phyloP scores from a whole-genome alignment of 2,797 vertebrate species.

The Ctenochaetus hawaiiensis region DNA sequence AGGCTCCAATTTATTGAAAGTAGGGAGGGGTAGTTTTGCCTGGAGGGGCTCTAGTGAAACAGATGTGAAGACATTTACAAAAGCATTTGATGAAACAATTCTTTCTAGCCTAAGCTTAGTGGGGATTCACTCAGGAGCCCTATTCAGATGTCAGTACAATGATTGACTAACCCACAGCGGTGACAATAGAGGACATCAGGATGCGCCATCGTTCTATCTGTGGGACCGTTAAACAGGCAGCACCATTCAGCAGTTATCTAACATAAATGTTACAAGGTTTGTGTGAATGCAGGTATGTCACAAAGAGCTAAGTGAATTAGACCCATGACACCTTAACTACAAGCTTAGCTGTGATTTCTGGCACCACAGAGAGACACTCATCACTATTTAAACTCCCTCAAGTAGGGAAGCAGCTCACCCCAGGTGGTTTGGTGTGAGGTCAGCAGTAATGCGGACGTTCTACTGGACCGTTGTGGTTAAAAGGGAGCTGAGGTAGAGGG shows the following conservation, averaged over 20 bases:
- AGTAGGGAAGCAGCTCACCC: too few species aligned
- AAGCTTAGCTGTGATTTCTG: conserved; percentile 40
- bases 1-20: conserved; percentile 9
- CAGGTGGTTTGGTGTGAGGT: conserved; percentile 12
- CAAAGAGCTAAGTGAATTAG: conserved; percentile 53
- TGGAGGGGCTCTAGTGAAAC: conserved; percentile 9
- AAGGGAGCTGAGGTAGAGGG: too few species aligned
- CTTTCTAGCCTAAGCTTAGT: conserved; percentile 1
- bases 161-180: conserved; percentile 30
- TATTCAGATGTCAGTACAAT: conserved; percentile 37
- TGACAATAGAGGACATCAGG: conserved; percentile 40
- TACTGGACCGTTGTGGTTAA: too few species aligned
- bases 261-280: conserved; percentile 34
- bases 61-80: conserved; percentile 29
- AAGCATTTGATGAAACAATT: conserved; percentile 21
- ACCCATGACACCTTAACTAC: conserved; percentile 34
- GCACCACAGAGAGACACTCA: conserved; percentile 11
- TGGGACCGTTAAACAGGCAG: conserved; percentile 47
- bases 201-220: conserved; percentile 29
- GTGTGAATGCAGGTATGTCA: conserved; percentile 29
- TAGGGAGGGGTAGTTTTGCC: neutral
- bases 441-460: conserved; percentile 22
- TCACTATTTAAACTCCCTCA: too few species aligned
- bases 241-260: conserved; percentile 30
- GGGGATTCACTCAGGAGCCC: conserved; percentile 4